A percentile compares a stretch with the other conserved stretches of the same genome.
phyloP scores from a whole-genome alignment of 35 echinoderm and acorn worm genomes.

The Stichopus chloronotus region DNA sequence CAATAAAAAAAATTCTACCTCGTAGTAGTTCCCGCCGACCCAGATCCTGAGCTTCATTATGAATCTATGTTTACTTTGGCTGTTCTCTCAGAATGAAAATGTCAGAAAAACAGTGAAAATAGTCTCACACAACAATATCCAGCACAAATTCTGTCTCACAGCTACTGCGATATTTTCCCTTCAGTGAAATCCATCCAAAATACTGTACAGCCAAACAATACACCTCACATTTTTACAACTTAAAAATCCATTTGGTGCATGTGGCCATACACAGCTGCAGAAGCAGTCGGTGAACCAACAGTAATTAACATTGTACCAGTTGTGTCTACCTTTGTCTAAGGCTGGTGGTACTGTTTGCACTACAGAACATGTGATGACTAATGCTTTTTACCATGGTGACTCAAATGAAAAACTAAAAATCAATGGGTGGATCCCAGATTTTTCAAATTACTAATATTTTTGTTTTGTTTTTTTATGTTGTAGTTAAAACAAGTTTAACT shows the following conservation, averaged over 20 bases:
- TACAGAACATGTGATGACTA: background rate
- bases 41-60: background rate
- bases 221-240: background rate
- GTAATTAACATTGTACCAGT: background rate
- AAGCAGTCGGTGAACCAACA: background rate
- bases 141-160: too few species aligned
- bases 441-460: background rate
- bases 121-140: too few species aligned
- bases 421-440: background rate
- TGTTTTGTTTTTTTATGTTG: background rate
- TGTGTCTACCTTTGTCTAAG: background rate
- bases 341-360: background rate
- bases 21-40: background rate
- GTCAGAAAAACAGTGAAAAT: too few species aligned
- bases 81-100: too few species aligned
- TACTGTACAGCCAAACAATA: background rate
- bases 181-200: too few species aligned
- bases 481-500: too few species aligned
- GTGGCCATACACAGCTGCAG: background rate
- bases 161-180: too few species aligned
- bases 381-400: background rate
- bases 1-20: background rate
- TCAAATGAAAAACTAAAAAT: background rate
- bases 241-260: background rate
- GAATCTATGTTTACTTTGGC: too few species aligned